Evolutionary conservation across 1,140 invertebrate species (phyloP), one percentile per base, ranked within the genome.

Genomic region (Saccostrea echinata): DNA sequence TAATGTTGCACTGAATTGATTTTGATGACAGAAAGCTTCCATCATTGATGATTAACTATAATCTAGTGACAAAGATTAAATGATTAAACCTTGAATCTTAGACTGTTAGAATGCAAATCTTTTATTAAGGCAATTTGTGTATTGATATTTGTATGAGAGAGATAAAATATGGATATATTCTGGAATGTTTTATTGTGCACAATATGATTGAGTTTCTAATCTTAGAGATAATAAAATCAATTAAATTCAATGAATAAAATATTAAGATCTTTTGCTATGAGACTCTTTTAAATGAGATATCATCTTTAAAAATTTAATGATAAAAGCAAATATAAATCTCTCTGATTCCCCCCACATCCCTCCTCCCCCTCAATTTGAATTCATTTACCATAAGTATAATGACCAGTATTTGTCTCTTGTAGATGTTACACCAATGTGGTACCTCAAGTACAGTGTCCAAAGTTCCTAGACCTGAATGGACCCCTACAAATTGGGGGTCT

Each of bases 401-500:
- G 11, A 55, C 53, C 18, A 13, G 55, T 57, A 18, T 57, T 57
- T 71, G 8, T 33, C 16, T 76, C 16, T 33, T 76, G 57, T 76
- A 76, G 68, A 35, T 76, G 68, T 16, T 76, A 30, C 68, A 76
- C 68, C 27, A 76, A 33, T 76, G 68, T 27, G 4, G 27, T 76
- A 11, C 68, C 68, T 0, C 24, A 76, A 0, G 98, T 99, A 94
- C 97, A 97, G 9, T 99, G 99, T 93, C 98, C 99, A 93, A 96
- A 98, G 76, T 98, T 99, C 93, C 94, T 99, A 30, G 99, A 99
- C 94, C 95, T 99, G 4, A 99, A 98, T 0, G 98, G 98, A 1
- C 98, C 99, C 0, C 94, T 99, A 12, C 98, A 99, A 94, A 95
- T 99, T 27, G 99, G 99, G 3, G 98, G 98, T 0, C 94, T 99